phyloP scores from a whole-genome alignment of 2,888 invertebrate species.

The Archips xylosteana region DNA sequence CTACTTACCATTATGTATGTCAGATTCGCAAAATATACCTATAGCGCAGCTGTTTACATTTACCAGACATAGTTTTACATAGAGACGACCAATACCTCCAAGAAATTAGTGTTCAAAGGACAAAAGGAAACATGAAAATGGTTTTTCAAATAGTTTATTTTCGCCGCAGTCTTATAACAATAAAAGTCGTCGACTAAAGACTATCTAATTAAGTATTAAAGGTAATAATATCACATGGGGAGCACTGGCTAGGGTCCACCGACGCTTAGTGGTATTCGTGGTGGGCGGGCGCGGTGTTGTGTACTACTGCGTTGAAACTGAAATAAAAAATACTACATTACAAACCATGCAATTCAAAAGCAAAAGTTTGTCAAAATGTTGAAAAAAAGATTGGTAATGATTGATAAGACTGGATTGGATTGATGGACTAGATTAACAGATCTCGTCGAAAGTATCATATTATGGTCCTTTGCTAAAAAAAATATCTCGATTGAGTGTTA shows the following conservation, averaged over 20 bases:
- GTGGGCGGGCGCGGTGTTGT: slow-evolving; percentile 80
- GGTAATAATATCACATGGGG: slow-evolving; percentile 82
- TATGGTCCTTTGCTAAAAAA: no score
- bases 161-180: slow-evolving; percentile 84
- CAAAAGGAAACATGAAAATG: slow-evolving; percentile 13
- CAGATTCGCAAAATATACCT: no score
- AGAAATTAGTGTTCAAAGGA: neutral
- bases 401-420: no score
- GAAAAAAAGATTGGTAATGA: neutral
- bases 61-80: no score
- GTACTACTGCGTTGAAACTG: slow-evolving; percentile 84
- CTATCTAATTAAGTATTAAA: slow-evolving; percentile 79
- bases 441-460: no score
- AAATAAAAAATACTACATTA: slow-evolving; percentile 47
- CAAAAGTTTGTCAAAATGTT: no score
- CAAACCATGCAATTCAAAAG: no score
- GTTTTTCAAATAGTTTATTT: slow-evolving; percentile 77
- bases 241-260: slow-evolving; percentile 60
- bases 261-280: slow-evolving; percentile 67
- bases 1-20: no score
- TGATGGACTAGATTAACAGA: no score
- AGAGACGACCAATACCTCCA: no score
- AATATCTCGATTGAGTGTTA: no score
- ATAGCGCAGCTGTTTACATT: no score
- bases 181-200: slow-evolving; percentile 79